Conservation (phyloP, 2,113 vertebrate species). For the Ictidomys tridecemlineatus region DNA sequence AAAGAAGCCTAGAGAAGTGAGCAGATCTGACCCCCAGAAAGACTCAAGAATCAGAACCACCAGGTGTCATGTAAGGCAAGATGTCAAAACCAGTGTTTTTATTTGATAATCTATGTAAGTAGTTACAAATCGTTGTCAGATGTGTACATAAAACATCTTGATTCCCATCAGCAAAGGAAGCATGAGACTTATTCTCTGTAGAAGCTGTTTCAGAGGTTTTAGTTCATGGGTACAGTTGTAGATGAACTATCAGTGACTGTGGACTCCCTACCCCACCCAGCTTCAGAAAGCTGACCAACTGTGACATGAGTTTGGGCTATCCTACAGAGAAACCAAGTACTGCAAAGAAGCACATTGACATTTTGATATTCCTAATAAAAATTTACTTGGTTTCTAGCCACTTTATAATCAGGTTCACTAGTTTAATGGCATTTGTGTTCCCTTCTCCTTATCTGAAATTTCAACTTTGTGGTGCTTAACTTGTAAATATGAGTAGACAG, state of each 20-base stretch:
- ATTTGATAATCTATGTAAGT: background rate
- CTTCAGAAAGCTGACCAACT: background rate
- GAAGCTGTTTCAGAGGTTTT: background rate
- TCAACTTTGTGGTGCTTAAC: background rate
- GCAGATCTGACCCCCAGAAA: background rate
- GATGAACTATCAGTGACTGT: background rate
- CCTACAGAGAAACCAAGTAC: background rate
- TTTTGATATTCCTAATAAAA: background rate
- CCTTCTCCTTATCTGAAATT: background rate
- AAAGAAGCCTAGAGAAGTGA: background rate
- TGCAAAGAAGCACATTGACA: background rate
- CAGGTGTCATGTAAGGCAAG: background rate
- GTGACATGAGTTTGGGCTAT: background rate
- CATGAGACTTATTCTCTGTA: background rate
- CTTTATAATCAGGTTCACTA: background rate
- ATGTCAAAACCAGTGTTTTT: background rate
- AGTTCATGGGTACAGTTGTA: background rate
- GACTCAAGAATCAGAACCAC: background rate
- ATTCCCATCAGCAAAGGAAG: background rate
- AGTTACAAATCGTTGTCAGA: background rate
- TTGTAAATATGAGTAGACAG: background rate
- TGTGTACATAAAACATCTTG: background rate
- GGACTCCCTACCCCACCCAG: background rate
- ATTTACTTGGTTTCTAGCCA: background rate
- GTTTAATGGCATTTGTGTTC: background rate